Conservation (phyloP, 2,888 invertebrate species). For the Agrotis segetum region DNA sequence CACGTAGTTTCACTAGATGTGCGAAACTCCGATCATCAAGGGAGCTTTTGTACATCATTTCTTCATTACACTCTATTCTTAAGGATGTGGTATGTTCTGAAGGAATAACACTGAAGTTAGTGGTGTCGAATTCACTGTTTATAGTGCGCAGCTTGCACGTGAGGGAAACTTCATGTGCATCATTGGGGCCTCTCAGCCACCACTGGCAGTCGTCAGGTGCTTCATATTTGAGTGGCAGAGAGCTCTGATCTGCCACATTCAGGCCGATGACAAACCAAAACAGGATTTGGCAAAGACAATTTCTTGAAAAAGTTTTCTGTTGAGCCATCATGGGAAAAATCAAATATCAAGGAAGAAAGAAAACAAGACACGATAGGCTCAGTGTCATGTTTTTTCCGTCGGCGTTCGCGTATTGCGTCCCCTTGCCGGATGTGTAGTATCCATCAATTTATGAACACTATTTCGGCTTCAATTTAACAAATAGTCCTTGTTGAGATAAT, state of each 20-base stretch:
- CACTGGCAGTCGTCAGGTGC: conserved; percentile 97
- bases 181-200: conserved; percentile 92
- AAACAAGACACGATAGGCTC: conserved; percentile 87
- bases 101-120: conserved; percentile 96
- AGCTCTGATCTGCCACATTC: conserved; percentile 88
- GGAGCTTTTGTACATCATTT: conserved; percentile 95
- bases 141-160: conserved; percentile 95
- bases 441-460: conserved; percentile 88
- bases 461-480: conserved; percentile 80
- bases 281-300: conserved; percentile 82
- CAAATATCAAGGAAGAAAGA: conserved; percentile 89
- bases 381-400: conserved; percentile 91
- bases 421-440: conserved; percentile 88
- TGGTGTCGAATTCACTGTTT: conserved; percentile 96
- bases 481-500: conserved; percentile 79
- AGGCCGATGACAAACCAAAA: conserved; percentile 86
- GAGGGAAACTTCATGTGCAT: conserved; percentile 93
- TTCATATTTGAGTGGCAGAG: conserved; percentile 92
- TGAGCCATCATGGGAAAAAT: conserved; percentile 87
- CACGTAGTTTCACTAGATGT: conserved; percentile 95
- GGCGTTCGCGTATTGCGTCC: conserved; percentile 86
- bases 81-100: conserved; percentile 95
- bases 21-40: conserved; percentile 95
- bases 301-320: conserved; percentile 79
- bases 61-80: conserved; percentile 95